These are phyloP conservation scores for Agrotis exclamationis DNA, from an alignment of 2,888 invertebrate genomes.

Conservation along the genomic window DNA sequence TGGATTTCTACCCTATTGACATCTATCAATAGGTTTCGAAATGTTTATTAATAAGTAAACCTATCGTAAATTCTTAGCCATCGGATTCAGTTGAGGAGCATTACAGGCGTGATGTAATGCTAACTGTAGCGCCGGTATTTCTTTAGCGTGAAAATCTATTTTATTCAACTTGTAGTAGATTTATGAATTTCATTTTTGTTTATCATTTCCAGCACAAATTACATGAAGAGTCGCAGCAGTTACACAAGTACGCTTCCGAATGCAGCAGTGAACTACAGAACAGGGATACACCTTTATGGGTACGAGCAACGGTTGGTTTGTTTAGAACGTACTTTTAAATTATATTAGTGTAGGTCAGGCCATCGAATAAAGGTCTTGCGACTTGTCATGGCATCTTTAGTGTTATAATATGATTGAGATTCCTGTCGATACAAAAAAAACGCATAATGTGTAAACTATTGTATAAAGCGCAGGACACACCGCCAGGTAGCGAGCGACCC, in stretches of 20 bases:
- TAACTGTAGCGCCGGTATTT: no score
- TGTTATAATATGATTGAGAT: background rate
- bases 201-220: conserved; percentile 87
- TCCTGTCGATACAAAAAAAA: background rate
- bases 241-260: conserved; percentile 93
- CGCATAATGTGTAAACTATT: conserved; percentile 8
- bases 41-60: no score
- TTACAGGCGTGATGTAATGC: no score
- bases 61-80: no score
- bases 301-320: conserved; percentile 93
- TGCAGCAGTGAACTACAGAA: conserved; percentile 93
- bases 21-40: no score
- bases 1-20: no score
- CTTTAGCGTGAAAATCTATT: no score
- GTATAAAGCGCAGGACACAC: background rate
- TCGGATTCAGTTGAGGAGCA: no score
- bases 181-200: no score
- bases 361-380: background rate
- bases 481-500: no score
- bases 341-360: background rate
- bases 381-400: background rate
- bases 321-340: conserved; percentile 94
- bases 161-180: no score
- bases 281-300: conserved; percentile 95
- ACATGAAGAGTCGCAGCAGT: conserved; percentile 93